These are phyloP conservation scores for Leptinotarsa defecta DNA, from an alignment of 1,140 invertebrate genomes.

Conservation along the genomic window DNA sequence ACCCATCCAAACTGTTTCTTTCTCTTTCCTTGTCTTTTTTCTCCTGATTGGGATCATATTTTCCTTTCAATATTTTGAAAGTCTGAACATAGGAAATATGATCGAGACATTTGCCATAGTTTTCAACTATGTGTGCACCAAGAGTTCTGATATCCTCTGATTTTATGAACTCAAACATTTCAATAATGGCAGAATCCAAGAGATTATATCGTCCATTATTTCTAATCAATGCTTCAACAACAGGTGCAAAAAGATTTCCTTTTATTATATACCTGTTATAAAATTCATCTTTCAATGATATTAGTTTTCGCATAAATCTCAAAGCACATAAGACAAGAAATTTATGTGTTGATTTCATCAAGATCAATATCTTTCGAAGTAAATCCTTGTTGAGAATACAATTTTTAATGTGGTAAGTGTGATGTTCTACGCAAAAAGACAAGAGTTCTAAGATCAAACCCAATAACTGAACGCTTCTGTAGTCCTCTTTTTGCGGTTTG, in stretches of 20 bases:
- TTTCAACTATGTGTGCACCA: conserved; percentile 92
- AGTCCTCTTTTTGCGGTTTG: conserved; percentile 88
- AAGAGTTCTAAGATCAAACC: conserved; percentile 93
- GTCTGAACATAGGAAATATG: conserved; percentile 96
- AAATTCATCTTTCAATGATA: conserved; percentile 97
- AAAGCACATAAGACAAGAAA: conserved; percentile 96
- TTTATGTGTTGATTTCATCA: conserved; percentile 97
- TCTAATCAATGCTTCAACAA: conserved; percentile 93
- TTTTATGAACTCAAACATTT: conserved; percentile 99
- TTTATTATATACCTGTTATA: conserved; percentile 96
- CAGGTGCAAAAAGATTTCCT: conserved; percentile 92
- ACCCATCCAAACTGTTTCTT: conserved; percentile 74
- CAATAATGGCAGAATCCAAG: conserved; percentile 97
- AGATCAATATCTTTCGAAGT: conserved; percentile 88
- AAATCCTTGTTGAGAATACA: conserved; percentile 97
- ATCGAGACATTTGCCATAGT: conserved; percentile 91
- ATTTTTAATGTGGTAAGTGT: conserved; percentile 98
- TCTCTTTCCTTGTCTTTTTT: conserved; percentile 85
- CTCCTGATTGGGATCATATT: conserved; percentile 95
- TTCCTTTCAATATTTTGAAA: conserved; percentile 87
- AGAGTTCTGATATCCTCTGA: conserved; percentile 95
- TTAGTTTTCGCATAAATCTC: conserved; percentile 93
- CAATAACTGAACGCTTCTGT: conserved; percentile 92
- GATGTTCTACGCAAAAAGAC: conserved; percentile 99
- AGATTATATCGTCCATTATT: conserved; percentile 98